Evolutionary conservation across 2,888 invertebrate species (phyloP), one percentile per base, ranked within the genome.

Genomic region (Habrosyne pyritoides): DNA sequence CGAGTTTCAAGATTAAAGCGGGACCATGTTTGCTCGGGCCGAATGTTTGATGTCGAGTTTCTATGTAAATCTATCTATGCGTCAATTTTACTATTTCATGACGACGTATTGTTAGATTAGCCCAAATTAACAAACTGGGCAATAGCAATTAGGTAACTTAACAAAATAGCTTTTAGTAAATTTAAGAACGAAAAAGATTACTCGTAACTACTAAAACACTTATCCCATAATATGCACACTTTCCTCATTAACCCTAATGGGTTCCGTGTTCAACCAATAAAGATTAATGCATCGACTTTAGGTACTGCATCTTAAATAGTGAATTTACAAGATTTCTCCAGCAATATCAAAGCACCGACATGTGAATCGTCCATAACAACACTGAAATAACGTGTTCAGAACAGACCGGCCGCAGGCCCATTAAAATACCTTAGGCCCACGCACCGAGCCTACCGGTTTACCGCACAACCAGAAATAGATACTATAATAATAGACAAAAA

Each of bases 401-500:
- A 28, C 64, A 61, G 67, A 66, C 78, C 68, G 70, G 75, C 67
- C 72, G 62, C 60, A 59, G 69, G 60, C 66, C 79, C 75, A 86
- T 86, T 84, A 86, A 84, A 81, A 85, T 85, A 83, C 84, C 84
- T 68, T 61, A 67, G 61, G 54, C 77, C 80, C 75, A 82, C 82
- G 81, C 79, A 69, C 66, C 52, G 55, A 64, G 63, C 64, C 57
- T 52, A 55, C 50, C 58, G 54, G 26, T 24, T 28, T 10, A 26
- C 28, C 18, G 18, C 28, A 54, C 72, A 65, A 55, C 56, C 69
- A 53, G 71, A 77, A 73, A 73, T 66, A 62, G 57, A 67, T 69
- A 69, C 72, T 83, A 75, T 71, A 54, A 52, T 53, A 21, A 54
- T 48, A 53, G 36, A n/a, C n/a, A 54, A 63, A 67, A 59, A 56